Evolutionary conservation across 2,797 vertebrate species (phyloP).

Genomic region (Chelon labrosus): DNA sequence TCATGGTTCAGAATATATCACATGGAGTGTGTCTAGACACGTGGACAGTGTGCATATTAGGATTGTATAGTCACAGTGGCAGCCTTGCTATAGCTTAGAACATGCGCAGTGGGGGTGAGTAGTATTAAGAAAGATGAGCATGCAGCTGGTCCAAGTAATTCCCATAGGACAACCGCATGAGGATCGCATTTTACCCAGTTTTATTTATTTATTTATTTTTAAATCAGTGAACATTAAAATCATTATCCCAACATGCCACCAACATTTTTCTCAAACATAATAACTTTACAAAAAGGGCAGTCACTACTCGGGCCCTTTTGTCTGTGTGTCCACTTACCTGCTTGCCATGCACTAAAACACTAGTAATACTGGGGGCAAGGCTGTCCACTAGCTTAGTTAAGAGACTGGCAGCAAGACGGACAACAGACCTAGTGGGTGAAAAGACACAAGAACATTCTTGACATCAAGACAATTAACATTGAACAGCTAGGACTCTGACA

Average conservation of each 20-base stretch:
- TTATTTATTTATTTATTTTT: background rate
- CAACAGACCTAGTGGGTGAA: slow-evolving; percentile 96
- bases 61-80: slow-evolving; percentile 46
- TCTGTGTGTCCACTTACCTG: slow-evolving; percentile 92
- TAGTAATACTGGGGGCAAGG: slow-evolving; percentile 99
- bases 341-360: slow-evolving; percentile 99
- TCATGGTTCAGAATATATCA: slow-evolving; percentile 41
- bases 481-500: slow-evolving; percentile 34
- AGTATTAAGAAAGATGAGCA: slow-evolving; percentile 33
- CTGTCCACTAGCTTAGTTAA: slow-evolving; percentile 99
- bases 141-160: slow-evolving; percentile 37
- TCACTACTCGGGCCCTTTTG: slow-evolving; percentile 35
- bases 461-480: slow-evolving; percentile 45
- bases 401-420: slow-evolving; percentile 96
- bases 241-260: slow-evolving; percentile 28
- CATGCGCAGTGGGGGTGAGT: slow-evolving; percentile 55
- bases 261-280: slow-evolving; percentile 3
- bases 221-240: slow-evolving; percentile 86
- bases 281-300: slow-evolving; percentile 16
- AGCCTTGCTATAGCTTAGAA: slow-evolving; percentile 35
- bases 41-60: slow-evolving; percentile 51
- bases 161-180: slow-evolving; percentile 65
- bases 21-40: slow-evolving; percentile 44
- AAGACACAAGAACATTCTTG: slow-evolving; percentile 89
- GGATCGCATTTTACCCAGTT: slow-evolving; percentile 32